These are phyloP conservation scores for Catharus ustulatus DNA, from an alignment of 2,797 vertebrate genomes.

Conservation along the genomic window DNA sequence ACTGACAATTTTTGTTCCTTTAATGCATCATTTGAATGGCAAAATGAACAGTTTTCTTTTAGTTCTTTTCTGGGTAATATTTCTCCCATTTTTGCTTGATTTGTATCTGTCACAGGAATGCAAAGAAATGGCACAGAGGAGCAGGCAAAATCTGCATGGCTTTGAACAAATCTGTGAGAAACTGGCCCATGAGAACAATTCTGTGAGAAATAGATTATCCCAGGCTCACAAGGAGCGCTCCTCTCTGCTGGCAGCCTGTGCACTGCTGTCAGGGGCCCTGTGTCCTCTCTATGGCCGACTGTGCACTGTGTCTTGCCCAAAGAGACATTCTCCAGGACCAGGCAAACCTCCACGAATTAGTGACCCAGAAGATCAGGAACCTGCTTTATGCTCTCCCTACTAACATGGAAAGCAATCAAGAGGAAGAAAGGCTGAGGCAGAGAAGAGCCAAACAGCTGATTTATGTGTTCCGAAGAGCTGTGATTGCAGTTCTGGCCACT, in stretches of 20 bases:
- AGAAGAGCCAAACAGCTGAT: slow-evolving; percentile 50
- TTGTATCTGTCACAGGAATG: slow-evolving; percentile 67
- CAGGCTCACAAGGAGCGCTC: slow-evolving; percentile 62
- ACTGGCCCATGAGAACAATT: slow-evolving; percentile 70
- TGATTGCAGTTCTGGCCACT: slow-evolving; percentile 72
- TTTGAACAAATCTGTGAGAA: slow-evolving; percentile 27
- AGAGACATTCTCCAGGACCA: slow-evolving; percentile 76
- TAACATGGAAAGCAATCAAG: slow-evolving; percentile 47
- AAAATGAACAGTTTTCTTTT: neutral
- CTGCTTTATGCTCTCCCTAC: slow-evolving; percentile 69
- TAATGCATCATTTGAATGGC: neutral
- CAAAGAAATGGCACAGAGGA: slow-evolving; percentile 72
- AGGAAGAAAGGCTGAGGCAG: slow-evolving; percentile 56
- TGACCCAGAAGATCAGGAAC: slow-evolving; percentile 69
- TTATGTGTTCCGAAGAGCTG: slow-evolving; percentile 72
- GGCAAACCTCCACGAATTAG: slow-evolving; percentile 55
- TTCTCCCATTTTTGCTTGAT: neutral
- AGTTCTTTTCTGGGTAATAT: neutral
- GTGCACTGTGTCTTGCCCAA: slow-evolving; percentile 68
- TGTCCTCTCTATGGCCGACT: slow-evolving; percentile 73
- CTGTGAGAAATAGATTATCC: slow-evolving; percentile 61
- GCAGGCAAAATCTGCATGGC: slow-evolving; percentile 62
- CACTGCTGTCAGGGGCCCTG: slow-evolving; percentile 78
- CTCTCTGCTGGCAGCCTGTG: slow-evolving; percentile 77
- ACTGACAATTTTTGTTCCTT: neutral